Conservation (phyloP, 1,140 invertebrate genomes). For the Octopus sinensis region DNA sequence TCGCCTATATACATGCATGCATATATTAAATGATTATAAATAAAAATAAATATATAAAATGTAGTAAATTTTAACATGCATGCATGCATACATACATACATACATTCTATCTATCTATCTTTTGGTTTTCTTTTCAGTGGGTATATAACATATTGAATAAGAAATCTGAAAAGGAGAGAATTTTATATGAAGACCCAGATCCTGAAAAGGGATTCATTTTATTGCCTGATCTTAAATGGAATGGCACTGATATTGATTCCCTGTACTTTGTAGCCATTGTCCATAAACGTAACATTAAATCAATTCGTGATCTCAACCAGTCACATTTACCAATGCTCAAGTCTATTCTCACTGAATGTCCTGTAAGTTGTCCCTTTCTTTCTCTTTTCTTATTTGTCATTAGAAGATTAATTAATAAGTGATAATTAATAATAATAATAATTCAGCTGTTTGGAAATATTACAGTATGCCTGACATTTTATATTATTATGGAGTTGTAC, state of each 20-base stretch:
- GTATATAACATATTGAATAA: constrained; percentile 93
- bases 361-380: constrained; percentile 58
- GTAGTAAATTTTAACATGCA: too few relatives aligned
- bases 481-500: too few relatives aligned
- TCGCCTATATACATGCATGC: too few relatives aligned
- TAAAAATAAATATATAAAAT: too few relatives aligned
- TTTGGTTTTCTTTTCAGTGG: constrained; percentile 68
- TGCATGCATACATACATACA: too few relatives aligned
- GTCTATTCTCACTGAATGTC: constrained; percentile 74
- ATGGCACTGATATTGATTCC: constrained; percentile 71
- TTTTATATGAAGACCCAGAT: constrained; percentile 81
- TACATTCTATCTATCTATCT: neutral
- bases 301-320: constrained; percentile 75
- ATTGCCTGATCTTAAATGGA: constrained; percentile 92
- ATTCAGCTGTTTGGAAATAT: too few relatives aligned
- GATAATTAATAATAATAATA: too few relatives aligned
- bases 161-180: constrained; percentile 80
- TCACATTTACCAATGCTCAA: constrained; percentile 78
- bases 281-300: constrained; percentile 71
- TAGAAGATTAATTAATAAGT: too few relatives aligned
- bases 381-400: constrained; percentile 37
- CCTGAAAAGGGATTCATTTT: constrained; percentile 78
- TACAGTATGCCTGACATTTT: too few relatives aligned
- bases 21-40: too few relatives aligned
- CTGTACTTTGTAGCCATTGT: constrained; percentile 82